Evolutionary conservation across 2,113 vertebrate species (phyloP), one percentile per base, ranked within the genome.

Genomic region (Natator depressus): DNA sequence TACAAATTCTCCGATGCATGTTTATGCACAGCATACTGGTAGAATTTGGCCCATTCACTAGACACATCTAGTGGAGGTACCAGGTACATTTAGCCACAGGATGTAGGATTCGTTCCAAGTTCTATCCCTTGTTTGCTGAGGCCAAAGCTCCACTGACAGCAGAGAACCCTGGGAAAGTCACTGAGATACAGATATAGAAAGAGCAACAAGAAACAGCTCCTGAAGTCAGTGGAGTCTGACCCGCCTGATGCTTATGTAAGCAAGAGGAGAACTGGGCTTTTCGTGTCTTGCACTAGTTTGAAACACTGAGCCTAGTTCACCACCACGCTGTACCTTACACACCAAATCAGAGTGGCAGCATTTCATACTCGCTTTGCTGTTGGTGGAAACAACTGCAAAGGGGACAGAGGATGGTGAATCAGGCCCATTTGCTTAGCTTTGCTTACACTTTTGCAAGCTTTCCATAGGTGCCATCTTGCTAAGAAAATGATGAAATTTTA

Each of bases 241-340:
- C 12, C 0, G 0, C 5, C 1, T 72, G 47, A 31, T 9, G 13
- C n/a, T 47, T n/a, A 14, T 13, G 24, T 12, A 25, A 35, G 16
- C 2, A 7, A 10, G n/a, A 35, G 31, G 22, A 46, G 55, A 82
- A 51, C 25, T 50, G 14, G 2, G 8, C 35, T 1, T 75, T 5
- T 46, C 11, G 20, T 14, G 10, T 29, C 11, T 24, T 38, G 62
- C 69, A 2, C 5, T 12, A 10, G 1, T 16, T 25, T 47, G 1
- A 3, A 29, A 65, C 47, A 35, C 19, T n/a, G 29, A 35, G 8
- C 27, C 10, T 1, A 1, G 4, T 1, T 55, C n/a, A 2, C 29
- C 1, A 0, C 2, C 10, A 49, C 25, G 22, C 47, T 3, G 27
- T 22, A n/a, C 49, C 6, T 0, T 24, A 62, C 12, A 13, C 62